Evolutionary conservation across 2,113 vertebrate species (phyloP).

Genomic region (Polypterus senegalus): DNA sequence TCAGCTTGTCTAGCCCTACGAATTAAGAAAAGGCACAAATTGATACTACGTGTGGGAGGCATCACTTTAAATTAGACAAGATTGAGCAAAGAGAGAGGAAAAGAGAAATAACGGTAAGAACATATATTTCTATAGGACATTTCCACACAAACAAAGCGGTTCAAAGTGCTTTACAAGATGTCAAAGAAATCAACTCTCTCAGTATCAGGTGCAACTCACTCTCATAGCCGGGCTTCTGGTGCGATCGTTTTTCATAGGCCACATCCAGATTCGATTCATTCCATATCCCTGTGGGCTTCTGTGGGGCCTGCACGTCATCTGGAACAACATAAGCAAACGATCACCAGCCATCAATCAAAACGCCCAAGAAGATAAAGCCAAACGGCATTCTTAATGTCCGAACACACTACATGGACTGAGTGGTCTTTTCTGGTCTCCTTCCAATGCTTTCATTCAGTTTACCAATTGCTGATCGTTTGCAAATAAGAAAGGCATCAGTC

Average conservation of each 20-base stretch:
- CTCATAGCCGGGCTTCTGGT: slow-evolving; percentile 50
- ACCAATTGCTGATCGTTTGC: too few species aligned
- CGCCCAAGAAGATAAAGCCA: too few species aligned
- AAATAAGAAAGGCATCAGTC: too few species aligned
- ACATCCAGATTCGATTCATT: slow-evolving; percentile 74
- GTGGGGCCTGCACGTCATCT: slow-evolving; percentile 54
- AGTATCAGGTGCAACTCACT: slow-evolving; percentile 32
- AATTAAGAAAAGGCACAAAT: background rate
- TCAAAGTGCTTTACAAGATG: background rate
- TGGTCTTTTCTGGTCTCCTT: too few species aligned
- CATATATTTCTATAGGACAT: too few species aligned
- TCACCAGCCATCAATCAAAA: too few species aligned
- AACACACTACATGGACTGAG: too few species aligned
- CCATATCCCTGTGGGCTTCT: slow-evolving; percentile 55
- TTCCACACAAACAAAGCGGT: background rate
- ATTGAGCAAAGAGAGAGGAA: too few species aligned
- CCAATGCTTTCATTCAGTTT: too few species aligned
- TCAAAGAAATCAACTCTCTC: rapidly evolving
- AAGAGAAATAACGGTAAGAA: too few species aligned
- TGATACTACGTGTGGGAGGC: background rate
- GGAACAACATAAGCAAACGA: background rate
- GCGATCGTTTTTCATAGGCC: slow-evolving; percentile 59
- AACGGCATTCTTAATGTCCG: too few species aligned
- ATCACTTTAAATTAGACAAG: too few species aligned
- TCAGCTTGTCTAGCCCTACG: slow-evolving; percentile 41